Conservation (phyloP, 2,113 vertebrate species). For the Oncorhynchus clarkii region DNA sequence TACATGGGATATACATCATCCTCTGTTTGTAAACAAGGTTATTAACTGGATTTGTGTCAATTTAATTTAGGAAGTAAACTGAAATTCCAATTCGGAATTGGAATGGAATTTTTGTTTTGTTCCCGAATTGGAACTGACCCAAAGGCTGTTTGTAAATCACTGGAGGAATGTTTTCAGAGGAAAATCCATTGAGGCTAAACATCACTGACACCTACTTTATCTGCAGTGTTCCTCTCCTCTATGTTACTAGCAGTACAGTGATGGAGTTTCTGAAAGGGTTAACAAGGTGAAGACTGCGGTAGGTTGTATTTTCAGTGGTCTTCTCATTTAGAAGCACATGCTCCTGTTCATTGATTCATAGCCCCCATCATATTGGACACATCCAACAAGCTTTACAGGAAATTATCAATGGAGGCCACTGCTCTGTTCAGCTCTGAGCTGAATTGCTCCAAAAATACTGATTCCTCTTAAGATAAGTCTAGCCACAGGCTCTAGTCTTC, state of each 20-base stretch:
- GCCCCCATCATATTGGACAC: constrained; percentile 12
- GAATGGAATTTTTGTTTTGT: too few species aligned
- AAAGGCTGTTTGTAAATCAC: too few species aligned
- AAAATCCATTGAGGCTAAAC: not conserved
- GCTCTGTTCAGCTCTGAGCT: constrained; percentile 21
- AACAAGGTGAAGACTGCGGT: not conserved
- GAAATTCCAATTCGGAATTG: too few species aligned
- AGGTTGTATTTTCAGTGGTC: constrained; percentile 19
- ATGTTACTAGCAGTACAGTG: not conserved
- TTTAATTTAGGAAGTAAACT: too few species aligned
- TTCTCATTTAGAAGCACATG: not conserved
- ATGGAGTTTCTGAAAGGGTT: not conserved
- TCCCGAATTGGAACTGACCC: too few species aligned
- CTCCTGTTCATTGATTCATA: constrained; percentile 21
- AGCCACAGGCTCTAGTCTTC: not conserved
- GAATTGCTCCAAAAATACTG: constrained; percentile 19
- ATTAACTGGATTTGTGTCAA: too few species aligned
- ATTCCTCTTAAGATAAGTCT: constrained; percentile 22
- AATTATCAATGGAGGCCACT: constrained; percentile 22
- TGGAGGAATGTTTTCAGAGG: not conserved
- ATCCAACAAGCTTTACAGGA: constrained; percentile 23
- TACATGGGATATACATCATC: too few species aligned
- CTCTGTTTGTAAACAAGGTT: too few species aligned
- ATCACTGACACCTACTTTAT: not conserved
- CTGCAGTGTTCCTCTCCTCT: not conserved